Conservation (phyloP, 2,113 vertebrate species). For the Rhabdornis inornatus region DNA sequence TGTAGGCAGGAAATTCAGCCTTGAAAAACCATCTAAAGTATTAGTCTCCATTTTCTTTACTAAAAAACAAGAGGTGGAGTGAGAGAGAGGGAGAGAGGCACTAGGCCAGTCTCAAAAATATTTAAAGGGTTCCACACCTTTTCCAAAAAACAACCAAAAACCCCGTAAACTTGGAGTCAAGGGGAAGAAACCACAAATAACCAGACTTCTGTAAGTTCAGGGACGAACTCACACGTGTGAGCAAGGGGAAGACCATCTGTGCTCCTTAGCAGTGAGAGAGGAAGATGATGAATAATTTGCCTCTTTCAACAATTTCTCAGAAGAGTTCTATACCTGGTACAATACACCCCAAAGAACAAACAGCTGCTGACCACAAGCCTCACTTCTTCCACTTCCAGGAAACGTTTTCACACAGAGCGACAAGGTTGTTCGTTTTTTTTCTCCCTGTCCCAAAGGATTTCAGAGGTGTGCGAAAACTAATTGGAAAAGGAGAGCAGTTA, state of each 20-base stretch:
- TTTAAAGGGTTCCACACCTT: not conserved
- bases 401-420: not conserved
- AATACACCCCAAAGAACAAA: not conserved
- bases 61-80: accelerated
- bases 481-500: not conserved
- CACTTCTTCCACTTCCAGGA: not conserved
- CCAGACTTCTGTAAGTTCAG: not conserved
- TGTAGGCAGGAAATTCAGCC: not conserved
- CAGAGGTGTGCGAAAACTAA: not conserved
- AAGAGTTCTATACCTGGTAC: not conserved
- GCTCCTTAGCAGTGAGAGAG: not conserved
- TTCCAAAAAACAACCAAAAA: accelerated
- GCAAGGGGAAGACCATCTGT: not conserved
- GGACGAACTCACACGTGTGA: accelerated
- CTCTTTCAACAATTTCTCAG: not conserved
- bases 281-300: not conserved
- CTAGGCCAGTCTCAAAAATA: not conserved
- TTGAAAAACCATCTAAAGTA: not conserved
- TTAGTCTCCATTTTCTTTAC: not conserved
- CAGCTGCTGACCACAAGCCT: not conserved
- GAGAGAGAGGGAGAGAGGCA: accelerated
- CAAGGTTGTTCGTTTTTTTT: not conserved
- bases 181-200: not conserved
- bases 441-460: not conserved
- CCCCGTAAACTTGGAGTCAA: not conserved